Conservation (phyloP, 2,113 vertebrate genomes). For the Chionodraco myersi region DNA sequence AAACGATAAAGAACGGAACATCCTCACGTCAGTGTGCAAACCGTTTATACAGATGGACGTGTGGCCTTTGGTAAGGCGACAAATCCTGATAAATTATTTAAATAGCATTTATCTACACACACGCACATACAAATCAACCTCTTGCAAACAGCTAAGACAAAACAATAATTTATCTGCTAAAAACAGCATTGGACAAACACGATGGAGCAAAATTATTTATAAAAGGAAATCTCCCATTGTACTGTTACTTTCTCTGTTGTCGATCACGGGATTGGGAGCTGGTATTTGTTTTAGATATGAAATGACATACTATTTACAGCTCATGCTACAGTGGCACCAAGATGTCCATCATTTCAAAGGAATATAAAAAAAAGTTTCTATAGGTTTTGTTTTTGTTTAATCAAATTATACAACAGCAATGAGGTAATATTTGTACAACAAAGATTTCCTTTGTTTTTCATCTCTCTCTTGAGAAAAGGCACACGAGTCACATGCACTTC, state of each 20-base stretch:
- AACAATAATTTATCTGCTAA: conserved; percentile 96
- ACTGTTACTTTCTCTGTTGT: conserved; percentile 74
- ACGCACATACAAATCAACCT: conserved; percentile 72
- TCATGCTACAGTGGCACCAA: conserved; percentile 93
- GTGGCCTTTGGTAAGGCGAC: conserved; percentile 88
- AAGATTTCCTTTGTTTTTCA: conserved; percentile 86
- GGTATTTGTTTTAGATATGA: conserved; percentile 53
- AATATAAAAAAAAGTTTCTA: conserved; percentile 78
- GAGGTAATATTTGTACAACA: conserved; percentile 99
- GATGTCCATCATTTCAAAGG: conserved; percentile 84
- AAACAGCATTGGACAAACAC: conserved; percentile 88
- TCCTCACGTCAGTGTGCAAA: conserved; percentile 99
- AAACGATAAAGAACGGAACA: conserved; percentile 84
- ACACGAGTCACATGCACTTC: conserved; percentile 68
- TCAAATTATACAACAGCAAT: conserved; percentile 91
- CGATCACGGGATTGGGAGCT: conserved; percentile 52
- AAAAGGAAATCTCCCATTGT: conserved; percentile 82
- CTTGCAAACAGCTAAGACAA: conserved; percentile 87
- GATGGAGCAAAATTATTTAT: conserved; percentile 79
- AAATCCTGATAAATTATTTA: conserved; percentile 99
- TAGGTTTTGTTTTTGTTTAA: conserved; percentile 78
- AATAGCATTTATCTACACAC: conserved; percentile 96
- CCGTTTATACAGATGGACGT: conserved; percentile 96
- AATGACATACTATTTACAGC: conserved; percentile 91
- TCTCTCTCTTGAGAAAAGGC: conserved; percentile 83